Evolutionary conservation across 1,140 invertebrate species (phyloP).

Genomic region (Paralvinella palmiformis): DNA sequence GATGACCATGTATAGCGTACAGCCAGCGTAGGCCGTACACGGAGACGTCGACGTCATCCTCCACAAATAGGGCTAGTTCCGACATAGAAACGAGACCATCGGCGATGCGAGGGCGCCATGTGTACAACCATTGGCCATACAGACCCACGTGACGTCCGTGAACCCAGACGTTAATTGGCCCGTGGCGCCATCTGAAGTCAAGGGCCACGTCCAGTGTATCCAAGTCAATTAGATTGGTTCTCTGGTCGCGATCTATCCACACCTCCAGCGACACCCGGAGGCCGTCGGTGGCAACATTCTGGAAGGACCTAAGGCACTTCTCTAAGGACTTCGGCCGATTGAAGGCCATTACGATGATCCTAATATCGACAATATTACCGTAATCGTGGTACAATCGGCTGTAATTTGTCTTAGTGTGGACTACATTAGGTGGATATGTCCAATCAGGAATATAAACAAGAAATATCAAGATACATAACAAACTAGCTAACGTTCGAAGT

Average conservation of each 20-base stretch:
- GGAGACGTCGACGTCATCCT: constrained; percentile 38
- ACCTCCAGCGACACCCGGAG: constrained; percentile 27
- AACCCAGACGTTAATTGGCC: constrained; percentile 24
- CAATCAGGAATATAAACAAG: too few species aligned
- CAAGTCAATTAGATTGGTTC: background rate
- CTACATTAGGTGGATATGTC: too few species aligned
- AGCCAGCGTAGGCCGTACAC: constrained; percentile 32
- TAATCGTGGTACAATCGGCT: too few species aligned
- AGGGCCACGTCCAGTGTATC: background rate
- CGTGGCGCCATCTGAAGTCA: too few species aligned
- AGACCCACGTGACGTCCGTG: constrained; percentile 33
- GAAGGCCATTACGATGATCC: constrained; percentile 4
- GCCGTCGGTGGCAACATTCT: background rate
- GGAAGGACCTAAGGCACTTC: background rate
- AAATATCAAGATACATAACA: too few species aligned
- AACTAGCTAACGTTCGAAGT: too few species aligned
- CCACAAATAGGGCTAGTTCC: constrained; percentile 38
- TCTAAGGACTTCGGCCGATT: background rate
- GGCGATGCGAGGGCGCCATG: constrained; percentile 28
- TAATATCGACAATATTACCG: constrained; percentile 13
- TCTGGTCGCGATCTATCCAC: constrained; percentile 31
- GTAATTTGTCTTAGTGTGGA: too few species aligned
- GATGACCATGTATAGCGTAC: constrained; percentile 16
- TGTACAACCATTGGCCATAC: constrained; percentile 36
- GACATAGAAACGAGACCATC: too few species aligned